Base-by-base conservation (phyloP, 2,797 vertebrate genomes). In the Clarias pachynema region DNA sequence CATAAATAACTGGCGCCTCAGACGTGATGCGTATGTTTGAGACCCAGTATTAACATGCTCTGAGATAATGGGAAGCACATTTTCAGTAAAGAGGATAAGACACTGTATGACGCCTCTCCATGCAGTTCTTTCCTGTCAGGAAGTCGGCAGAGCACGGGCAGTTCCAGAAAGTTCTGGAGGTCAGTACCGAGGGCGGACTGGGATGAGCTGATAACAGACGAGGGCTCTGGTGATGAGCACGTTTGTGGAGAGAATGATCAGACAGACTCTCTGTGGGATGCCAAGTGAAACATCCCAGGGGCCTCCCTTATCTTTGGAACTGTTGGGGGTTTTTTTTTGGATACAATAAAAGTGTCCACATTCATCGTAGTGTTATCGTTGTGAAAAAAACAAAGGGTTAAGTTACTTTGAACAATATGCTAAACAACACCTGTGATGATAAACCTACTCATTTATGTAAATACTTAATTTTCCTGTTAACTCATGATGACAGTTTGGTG, bases 101-200 rank as follows among this genome's bases (percentile, higher is more conserved):
- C 34, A 37, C 40, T 31, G 78, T 73, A 75, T 6, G 34, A 82
- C 78, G 20, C 49, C 73, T 82, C 62, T 24, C 37, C 69, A 75
- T 83, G 72, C 68, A 75, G 57, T 62, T 60, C 62, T 87, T 89
- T 89, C 86, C 88, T 88, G 84, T 86, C 79, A 88, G 89, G 88
- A 90, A 88, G 56, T 73, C 68, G 9, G 68, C 69, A 29, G 24
- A 75, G 81, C 74, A 68, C 68, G 49, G 65, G 26, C 26, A 31
- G 84, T 82, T 82, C 49, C 73, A 44, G 73, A 77, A 80, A 78
- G 87, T 85, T 89, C 85, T 84, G 68, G 82, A 77, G 89, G 89
- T 90, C 90, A 89, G 79, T 80, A 16, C 57, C n/a, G 40, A 37
- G 60, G 29, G 80, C 15, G 53, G 65, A 78, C 83, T 90, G 87